These are phyloP conservation scores for Nematopogon swammerdamellus DNA, from an alignment of 2,888 invertebrate genomes.

Conservation along the genomic window DNA sequence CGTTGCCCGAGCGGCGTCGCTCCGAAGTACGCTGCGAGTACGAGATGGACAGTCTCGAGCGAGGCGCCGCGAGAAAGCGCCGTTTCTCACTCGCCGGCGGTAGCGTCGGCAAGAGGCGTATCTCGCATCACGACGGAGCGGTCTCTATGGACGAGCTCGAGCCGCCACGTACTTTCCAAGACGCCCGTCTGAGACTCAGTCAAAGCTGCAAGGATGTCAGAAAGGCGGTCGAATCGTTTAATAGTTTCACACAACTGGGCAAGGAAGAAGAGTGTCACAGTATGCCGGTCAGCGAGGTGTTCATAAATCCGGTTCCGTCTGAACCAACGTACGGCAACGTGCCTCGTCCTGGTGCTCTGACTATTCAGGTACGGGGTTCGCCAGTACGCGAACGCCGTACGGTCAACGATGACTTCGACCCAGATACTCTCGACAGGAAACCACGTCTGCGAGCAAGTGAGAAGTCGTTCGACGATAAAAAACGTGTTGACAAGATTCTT, in stretches of 20 bases:
- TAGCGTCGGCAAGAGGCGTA: constrained; percentile 21
- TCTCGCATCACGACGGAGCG: constrained; percentile 51
- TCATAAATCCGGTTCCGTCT: constrained; percentile 57
- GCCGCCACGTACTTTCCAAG: constrained; percentile 20
- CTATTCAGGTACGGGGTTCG: constrained; percentile 76
- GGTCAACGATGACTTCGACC: constrained; percentile 75
- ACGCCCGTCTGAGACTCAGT: constrained; percentile 29
- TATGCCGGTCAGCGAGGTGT: constrained; percentile 63
- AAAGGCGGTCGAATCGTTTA: constrained; percentile 20
- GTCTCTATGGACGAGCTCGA: constrained; percentile 27
- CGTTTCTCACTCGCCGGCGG: constrained; percentile 40
- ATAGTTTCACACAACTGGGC: constrained; percentile 32
- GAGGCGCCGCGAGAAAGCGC: constrained; percentile 26
- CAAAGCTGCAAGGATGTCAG: constrained; percentile 43
- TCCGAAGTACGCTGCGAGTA: not conserved
- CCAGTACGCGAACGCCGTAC: constrained; percentile 65
- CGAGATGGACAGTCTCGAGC: constrained; percentile 40
- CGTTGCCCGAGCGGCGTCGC: constrained; percentile 12
- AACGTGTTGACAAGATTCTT: constrained; percentile 49
- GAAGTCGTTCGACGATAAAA: constrained; percentile 21
- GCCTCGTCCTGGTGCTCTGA: constrained; percentile 70
- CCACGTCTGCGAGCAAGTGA: constrained; percentile 24
- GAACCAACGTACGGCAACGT: constrained; percentile 53
- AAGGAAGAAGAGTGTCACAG: constrained; percentile 32
- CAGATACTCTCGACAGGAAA: constrained; percentile 80